Base-by-base conservation (phyloP, 2,888 invertebrate genomes). In the Synanthedon andrenaeformis region DNA sequence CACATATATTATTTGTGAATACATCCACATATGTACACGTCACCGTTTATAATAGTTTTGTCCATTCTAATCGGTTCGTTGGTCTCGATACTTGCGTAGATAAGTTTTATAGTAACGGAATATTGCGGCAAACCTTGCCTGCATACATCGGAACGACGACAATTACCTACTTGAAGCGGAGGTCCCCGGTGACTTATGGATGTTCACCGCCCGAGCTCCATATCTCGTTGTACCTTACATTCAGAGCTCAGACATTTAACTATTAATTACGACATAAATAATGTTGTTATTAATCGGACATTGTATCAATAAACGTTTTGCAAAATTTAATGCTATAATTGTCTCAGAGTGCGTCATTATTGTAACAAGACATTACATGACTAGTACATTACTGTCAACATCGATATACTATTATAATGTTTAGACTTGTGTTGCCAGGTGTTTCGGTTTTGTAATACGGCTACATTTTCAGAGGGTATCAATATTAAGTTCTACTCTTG, bases 171-270 rank as follows among this genome's bases (percentile, higher is more conserved):
- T 58, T 62, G 57, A 61, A 59, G 59, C 59, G 60, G 61, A 59
- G 60, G 61, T 59, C 62, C 53, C 57, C 57, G 51, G 52, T 62
- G 61, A 66, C 61, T 64, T 62, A 64, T 62, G 57, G 56, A 57
- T 58, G 59, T 61, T 57, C 56, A 57, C 53, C 53, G 42, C 49
- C 19, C 12, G 35, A 49, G 23, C 17, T 17, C 13, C 49, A 49
- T 49, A 23, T 49, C 49, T 12, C 12, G 19, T 49, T 49, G 49
- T 14, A 17, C 49, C 49, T 49, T 49, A 49, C 49, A 49, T 49
- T 17, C 23, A 49, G 10, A 49, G 17, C 49, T 49, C 19, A 23
- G 17, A 49, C 11, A 49, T 49, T 49, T 23, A 11, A 49, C 23
- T 45, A 45, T 45, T 45, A 45, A 49, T 17, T 49, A 49, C 49